These are phyloP conservation scores for Glareola pratincola DNA, from an alignment of 2,113 vertebrate genomes.

Conservation along the genomic window DNA sequence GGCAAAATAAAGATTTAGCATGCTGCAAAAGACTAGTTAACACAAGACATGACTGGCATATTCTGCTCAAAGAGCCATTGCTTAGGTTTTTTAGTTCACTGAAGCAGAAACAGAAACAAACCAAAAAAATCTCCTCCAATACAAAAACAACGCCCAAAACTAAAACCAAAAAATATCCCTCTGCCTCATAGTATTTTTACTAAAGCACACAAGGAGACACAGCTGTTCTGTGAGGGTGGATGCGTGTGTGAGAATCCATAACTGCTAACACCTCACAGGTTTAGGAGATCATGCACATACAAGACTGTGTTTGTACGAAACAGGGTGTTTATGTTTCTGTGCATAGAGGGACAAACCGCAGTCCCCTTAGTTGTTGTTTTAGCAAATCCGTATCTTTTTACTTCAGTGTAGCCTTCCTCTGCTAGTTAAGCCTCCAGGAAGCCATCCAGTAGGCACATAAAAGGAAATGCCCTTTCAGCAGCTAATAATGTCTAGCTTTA, in stretches of 20 bases:
- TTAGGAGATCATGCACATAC: not conserved
- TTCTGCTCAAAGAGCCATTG: not conserved
- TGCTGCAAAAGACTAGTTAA: not conserved
- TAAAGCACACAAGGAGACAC: not conserved
- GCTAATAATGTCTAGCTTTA: not conserved
- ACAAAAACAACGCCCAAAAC: not conserved
- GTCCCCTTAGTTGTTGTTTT: not conserved
- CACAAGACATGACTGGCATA: not conserved
- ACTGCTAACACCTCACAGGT: not conserved
- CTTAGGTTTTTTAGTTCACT: not conserved
- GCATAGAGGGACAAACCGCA: not conserved
- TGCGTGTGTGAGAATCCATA: not conserved
- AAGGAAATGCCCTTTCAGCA: not conserved
- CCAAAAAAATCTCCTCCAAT: not conserved
- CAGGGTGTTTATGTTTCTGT: not conserved
- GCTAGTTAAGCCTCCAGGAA: not conserved
- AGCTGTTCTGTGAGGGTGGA: not conserved
- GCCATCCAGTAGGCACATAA: not conserved
- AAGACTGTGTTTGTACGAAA: not conserved
- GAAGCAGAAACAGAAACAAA: not conserved
- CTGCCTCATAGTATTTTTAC: not conserved
- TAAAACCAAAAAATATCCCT: not conserved
- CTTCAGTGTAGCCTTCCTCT: not conserved
- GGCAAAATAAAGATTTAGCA: not conserved
- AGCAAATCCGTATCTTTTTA: not conserved